Conservation (phyloP, 2,888 invertebrate species). For the Meiosimyza decipiens region DNA sequence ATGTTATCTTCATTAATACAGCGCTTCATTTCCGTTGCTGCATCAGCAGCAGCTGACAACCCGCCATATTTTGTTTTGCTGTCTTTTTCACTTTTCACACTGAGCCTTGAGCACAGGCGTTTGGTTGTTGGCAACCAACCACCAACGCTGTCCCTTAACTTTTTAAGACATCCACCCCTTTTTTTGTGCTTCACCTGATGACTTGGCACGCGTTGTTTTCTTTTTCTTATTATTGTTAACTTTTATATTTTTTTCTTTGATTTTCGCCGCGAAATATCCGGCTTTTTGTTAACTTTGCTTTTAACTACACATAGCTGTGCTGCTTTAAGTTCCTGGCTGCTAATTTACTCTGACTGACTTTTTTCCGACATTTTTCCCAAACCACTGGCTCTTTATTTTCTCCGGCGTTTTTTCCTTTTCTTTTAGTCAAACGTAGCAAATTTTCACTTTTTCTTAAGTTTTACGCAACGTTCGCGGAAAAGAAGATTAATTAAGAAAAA, state of each 20-base stretch:
- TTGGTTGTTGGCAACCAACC: not conserved
- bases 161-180: too few species aligned
- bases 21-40: constrained; percentile 49
- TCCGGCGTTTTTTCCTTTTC: not conserved
- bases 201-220: too few species aligned
- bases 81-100: not conserved
- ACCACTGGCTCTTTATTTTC: not conserved
- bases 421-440: not conserved
- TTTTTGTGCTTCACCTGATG: too few species aligned
- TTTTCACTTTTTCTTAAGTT: constrained; percentile 29
- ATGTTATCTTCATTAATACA: constrained; percentile 60
- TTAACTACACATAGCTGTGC: constrained; percentile 46
- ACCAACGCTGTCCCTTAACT: not conserved
- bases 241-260: not conserved
- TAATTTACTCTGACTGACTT: constrained; percentile 48
- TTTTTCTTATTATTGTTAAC: too few species aligned
- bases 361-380: not conserved
- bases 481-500: constrained; percentile 64
- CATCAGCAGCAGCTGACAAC: constrained; percentile 11
- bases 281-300: constrained; percentile 39
- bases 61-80: not conserved
- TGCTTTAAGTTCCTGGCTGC: constrained; percentile 36
- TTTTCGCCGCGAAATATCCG: constrained; percentile 28
- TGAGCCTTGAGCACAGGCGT: not conserved
- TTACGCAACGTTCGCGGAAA: constrained; percentile 39